A percentile compares a stretch with the other conserved stretches of the same genome.
Conservation (phyloP, 2,888 invertebrate genomes). For the Ochlodes sylvanus region DNA sequence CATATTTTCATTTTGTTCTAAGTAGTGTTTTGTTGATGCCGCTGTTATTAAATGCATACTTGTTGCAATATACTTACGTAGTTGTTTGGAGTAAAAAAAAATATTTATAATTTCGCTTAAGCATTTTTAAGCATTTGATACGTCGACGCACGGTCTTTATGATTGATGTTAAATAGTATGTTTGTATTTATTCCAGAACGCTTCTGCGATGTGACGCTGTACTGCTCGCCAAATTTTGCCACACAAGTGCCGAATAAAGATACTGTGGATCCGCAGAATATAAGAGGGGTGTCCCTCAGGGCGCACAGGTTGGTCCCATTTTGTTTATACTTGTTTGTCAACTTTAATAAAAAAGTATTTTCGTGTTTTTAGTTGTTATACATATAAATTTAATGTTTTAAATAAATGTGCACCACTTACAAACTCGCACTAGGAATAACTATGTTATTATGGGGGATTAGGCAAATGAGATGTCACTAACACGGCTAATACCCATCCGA, state of each 20-base stretch:
- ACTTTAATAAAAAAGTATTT: no score
- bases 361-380: no score
- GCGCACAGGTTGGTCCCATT: conserved; percentile 68
- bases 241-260: conserved; percentile 71
- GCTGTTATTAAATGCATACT: no score
- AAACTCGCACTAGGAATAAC: no score
- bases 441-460: no score
- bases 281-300: conserved; percentile 74
- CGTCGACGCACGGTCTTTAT: background rate
- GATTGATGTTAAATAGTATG: background rate
- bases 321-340: conserved; percentile 9
- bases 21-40: no score
- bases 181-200: conserved; percentile 86
- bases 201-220: conserved; percentile 94
- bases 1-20: no score
- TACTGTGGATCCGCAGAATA: conserved; percentile 65
- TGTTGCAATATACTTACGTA: no score
- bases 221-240: conserved; percentile 86
- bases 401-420: no score
- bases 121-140: conserved; percentile 15
- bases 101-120: background rate
- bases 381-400: no score
- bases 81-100: background rate
- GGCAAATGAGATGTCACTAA: no score
- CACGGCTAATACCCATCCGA: no score